These are phyloP conservation scores for Riptortus pedestris DNA, from an alignment of 1,140 invertebrate species.

Conservation along the genomic window DNA sequence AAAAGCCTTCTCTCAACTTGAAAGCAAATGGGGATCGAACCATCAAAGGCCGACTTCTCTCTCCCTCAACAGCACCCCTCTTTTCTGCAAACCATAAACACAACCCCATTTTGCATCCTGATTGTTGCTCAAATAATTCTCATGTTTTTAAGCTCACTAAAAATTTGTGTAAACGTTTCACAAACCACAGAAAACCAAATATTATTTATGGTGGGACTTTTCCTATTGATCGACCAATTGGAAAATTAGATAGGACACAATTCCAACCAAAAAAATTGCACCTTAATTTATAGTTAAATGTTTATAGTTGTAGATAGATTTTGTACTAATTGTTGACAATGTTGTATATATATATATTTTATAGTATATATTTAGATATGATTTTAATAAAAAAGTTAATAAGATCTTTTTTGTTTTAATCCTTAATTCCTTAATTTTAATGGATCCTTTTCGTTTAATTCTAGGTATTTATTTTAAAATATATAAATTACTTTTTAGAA, in stretches of 20 bases:
- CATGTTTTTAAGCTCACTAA: not conserved
- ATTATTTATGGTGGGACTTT: constrained; percentile 70
- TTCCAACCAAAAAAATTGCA: constrained; percentile 1
- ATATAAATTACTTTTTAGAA: not conserved
- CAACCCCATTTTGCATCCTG: not conserved
- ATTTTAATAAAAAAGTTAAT: not conserved
- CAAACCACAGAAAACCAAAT: constrained; percentile 38
- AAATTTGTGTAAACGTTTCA: not conserved
- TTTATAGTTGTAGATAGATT: not conserved
- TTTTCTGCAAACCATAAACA: not conserved
- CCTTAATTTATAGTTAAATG: not conserved
- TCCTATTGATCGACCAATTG: constrained; percentile 57
- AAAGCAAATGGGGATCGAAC: not conserved
- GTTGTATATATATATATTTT: not conserved
- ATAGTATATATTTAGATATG: constrained; percentile 4
- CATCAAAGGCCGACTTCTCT: not conserved
- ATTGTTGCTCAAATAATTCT: not conserved
- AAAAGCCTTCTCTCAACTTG: not conserved
- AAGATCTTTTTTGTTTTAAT: not conserved
- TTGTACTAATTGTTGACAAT: not conserved
- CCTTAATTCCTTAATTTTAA: not conserved
- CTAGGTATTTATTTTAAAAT: constrained; percentile 7
- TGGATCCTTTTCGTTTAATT: not conserved
- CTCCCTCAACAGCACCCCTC: not conserved
- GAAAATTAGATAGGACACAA: constrained; percentile 24